Percentiles rank a stretch among this genome's conserved stretches.
Evolutionary conservation across 1,140 invertebrate species (phyloP).

Genomic region (Hyles vespertilio): DNA sequence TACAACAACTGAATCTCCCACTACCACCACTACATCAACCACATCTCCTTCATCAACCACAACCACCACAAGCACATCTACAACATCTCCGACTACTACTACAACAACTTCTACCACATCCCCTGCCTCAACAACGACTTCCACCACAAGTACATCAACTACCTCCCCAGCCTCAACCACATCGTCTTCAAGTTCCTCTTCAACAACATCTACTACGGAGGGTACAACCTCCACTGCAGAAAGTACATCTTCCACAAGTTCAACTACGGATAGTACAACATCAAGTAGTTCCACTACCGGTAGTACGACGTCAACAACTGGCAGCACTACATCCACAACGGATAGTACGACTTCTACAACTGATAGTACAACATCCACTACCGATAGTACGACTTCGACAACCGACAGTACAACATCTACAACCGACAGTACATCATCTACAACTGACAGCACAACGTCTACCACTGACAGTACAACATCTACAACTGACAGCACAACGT

Average conservation of each 20-base stretch:
- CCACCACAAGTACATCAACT: conserved; percentile 5
- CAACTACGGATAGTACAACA: not conserved
- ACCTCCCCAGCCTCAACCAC: not conserved
- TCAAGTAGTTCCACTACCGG: not conserved
- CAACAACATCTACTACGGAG: not conserved
- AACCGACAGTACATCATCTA: conserved; percentile 2
- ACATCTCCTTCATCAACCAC: no score
- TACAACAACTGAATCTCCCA: no score
- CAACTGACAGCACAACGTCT: not conserved
- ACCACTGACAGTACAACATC: no score
- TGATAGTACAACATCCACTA: not conserved
- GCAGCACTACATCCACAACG: no score
- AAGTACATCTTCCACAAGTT: conserved; percentile 1
- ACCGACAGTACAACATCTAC: not conserved
- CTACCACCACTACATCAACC: no score
- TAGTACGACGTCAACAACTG: not conserved
- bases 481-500: no score
- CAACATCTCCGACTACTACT: conserved; percentile 5
- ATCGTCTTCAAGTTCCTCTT: not conserved
- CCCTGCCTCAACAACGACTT: conserved; percentile 3
- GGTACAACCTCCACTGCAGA: conserved; percentile 10
- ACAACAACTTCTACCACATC: conserved; percentile 16
- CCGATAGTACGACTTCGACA: not conserved
- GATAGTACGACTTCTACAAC: not conserved
- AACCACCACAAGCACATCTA: conserved; percentile 4